Evolutionary conservation across 2,797 vertebrate species (phyloP), one percentile per base, ranked within the genome.

Genomic region (Rallus crepitans): DNA sequence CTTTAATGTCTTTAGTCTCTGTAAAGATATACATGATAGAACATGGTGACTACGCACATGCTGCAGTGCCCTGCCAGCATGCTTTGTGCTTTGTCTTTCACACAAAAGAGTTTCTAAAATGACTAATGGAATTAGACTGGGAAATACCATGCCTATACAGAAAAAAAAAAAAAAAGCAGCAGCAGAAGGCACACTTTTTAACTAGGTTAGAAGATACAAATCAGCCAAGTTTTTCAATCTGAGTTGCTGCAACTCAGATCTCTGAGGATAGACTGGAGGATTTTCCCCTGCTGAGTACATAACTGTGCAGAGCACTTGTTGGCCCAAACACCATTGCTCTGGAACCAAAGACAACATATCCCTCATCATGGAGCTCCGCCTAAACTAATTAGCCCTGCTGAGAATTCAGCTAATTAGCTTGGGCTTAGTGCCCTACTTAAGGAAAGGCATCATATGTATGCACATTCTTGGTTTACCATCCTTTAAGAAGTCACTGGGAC

Each of bases 91-190:
- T 90, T 21, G 23, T 15, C 45, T 89, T 95, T 81, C 57, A 82
- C 47, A 91, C 11, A 80, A 94, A 84, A n/a, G 25, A 39, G 50
- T 85, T 94, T 91, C 53, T 88, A 55, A 93, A 88, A 59, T 65
- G 50, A 70, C 60, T 94, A 70, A 86, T 73, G 52, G 31, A 75
- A 73, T 93, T 35, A 92, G 30, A 52, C n/a, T 61, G 18, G 35
- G 35, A 87, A 86, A 76, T 52, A 61, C 21, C 20, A 60, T 8
- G 6, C 33, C 39, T 57, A 52, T n/a, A 88, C 18, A 11, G 64
- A 92, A 64, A 11, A 68, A 92, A 64, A 6, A 94, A 60, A 60
- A 37, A 37, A 37, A 37, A 37, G 9, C 17, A 79, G 16, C 12
- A 82, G 12, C n/a, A 64, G 30, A 60, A 89, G 5, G 68, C 61